phyloP scores from a whole-genome alignment of 2,888 invertebrate genomes.

The Toxonevra muliebris region DNA sequence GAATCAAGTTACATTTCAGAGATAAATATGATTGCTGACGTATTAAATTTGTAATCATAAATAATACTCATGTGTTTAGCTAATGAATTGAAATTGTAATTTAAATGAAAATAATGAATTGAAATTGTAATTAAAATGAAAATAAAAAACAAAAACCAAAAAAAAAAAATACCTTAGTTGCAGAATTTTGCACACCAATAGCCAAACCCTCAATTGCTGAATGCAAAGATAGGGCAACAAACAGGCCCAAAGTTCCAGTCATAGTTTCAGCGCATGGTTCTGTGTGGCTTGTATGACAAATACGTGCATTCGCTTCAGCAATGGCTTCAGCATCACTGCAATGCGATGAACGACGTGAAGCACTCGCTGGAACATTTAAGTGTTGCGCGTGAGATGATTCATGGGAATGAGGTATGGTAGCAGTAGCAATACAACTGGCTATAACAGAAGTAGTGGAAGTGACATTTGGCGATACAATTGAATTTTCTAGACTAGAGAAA shows the following conservation, averaged over 20 bases:
- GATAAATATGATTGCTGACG: no score
- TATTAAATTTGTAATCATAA: no score
- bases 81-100: no score
- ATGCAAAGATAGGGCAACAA: conserved; percentile 80
- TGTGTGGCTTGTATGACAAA: conserved; percentile 74
- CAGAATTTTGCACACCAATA: conserved; percentile 77
- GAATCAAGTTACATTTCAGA: no score
- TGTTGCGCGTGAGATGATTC: conserved; percentile 5
- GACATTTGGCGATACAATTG: no score
- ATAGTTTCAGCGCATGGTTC: conserved; percentile 73
- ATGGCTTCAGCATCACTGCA: conserved; percentile 44
- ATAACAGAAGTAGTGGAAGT: no score
- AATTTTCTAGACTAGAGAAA: no score
- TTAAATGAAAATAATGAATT: no score
- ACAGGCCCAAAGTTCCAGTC: conserved; percentile 73
- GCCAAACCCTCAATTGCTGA: conserved; percentile 83
- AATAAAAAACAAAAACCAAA: neutral
- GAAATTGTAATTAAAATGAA: no score
- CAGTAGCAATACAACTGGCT: no score
- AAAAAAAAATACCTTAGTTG: conserved; percentile 68
- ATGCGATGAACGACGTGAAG: neutral
- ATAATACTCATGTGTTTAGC: no score
- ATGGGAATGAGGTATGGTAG: neutral
- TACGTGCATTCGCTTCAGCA: conserved; percentile 58
- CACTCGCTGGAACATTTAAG: no score